phyloP scores from a whole-genome alignment of 2,888 invertebrate species.

The Agriopis marginaria region DNA sequence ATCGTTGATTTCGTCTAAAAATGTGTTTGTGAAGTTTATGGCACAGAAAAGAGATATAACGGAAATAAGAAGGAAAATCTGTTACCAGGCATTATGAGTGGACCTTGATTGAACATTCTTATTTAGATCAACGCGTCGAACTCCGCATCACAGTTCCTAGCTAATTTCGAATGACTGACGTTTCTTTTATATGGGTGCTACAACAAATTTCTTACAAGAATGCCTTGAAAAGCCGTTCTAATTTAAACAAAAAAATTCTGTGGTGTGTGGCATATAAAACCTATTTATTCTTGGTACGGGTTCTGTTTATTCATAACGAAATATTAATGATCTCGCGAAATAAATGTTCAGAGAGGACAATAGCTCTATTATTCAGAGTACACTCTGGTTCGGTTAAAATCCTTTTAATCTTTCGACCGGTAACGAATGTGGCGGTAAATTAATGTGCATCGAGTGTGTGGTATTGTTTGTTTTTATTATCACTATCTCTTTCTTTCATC shows the following conservation, averaged over 20 bases:
- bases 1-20: neutral
- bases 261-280: neutral
- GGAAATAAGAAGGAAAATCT: no score
- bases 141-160: no score
- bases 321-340: constrained; percentile 16
- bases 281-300: neutral
- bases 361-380: constrained; percentile 18
- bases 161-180: no score
- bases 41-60: no score
- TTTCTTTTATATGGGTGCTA: no score
- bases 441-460: constrained; percentile 19
- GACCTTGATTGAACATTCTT: no score
- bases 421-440: constrained; percentile 21
- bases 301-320: constrained; percentile 6
- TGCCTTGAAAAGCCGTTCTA: no score
- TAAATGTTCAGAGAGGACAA: constrained; percentile 14
- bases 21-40: neutral
- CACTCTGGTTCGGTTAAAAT: constrained; percentile 18
- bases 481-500: no score
- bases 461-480: constrained; percentile 7
- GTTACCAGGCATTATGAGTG: no score
- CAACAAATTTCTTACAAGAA: no score
- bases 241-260: no score
- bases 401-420: constrained; percentile 19
- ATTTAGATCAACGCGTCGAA: no score